Evolutionary conservation across 2,113 vertebrate genomes (phyloP), one percentile per base, ranked within the genome.

Genomic region (Monopterus albus): DNA sequence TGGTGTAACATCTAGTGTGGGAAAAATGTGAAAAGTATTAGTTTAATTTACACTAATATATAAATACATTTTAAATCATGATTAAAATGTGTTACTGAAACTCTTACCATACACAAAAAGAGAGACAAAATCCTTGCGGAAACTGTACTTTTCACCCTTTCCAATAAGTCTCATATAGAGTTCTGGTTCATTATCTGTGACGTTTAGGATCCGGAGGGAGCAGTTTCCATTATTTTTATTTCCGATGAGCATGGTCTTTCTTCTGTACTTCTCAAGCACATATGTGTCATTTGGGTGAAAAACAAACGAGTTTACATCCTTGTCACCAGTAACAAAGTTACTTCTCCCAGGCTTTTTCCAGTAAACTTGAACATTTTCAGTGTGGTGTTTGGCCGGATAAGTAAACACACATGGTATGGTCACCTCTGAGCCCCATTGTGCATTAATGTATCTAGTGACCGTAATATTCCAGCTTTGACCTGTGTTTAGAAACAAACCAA

Each of bases 71-170:
- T 82, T 11, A 2, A 43, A 58, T 43, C 0, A 13, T 18, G 18
- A 17, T n/a, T 11, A 3, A 14, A 46, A 46, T 12, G 12, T 36
- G 46, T 26, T 2, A 58, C 1, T 47, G 3, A 29, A 38, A 65
- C 66, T 20, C 70, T 83, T 26, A 88, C 84, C 78, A 2, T 5
- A 0, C 6, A 60, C 4, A 28, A 0, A 3, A 59, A 91, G 77
- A 3, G 6, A 18, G 38, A 89, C 81, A 1, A 0, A 0, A 0
- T 75, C 0, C 0, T 2, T 0, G 0, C 0, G 0, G 59, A 84
- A 91, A 72, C 89, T 89, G 79, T 26, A 90, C 0, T 25, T 5
- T 0, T 72, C 0, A 1, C 0, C 0, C 4, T 59, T 2, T 10
- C 28, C 45, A 0, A 13, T 1, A 15, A 93, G 6, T 61, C 91